Evolutionary conservation across 2,797 vertebrate species (phyloP).

Genomic region (Danionella dracula): DNA sequence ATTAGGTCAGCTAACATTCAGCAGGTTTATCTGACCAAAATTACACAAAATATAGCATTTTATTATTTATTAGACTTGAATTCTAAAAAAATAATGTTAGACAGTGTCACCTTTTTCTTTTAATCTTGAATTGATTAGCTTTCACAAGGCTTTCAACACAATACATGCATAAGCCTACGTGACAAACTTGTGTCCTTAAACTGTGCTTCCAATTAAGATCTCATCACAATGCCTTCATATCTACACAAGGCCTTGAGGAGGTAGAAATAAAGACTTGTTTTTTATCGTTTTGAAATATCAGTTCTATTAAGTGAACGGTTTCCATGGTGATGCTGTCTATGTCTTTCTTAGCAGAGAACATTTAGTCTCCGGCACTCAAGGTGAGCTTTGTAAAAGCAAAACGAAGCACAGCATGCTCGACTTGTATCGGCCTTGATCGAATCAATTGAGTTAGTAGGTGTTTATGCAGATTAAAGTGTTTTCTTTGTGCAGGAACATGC

Average conservation of each 20-base stretch:
- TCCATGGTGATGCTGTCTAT: constrained; percentile 32
- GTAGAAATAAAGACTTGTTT: background rate
- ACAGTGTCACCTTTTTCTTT: no score
- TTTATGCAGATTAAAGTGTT: background rate
- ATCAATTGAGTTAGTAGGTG: background rate
- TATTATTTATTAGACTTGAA: no score
- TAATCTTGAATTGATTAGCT: no score
- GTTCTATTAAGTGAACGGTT: constrained; percentile 7
- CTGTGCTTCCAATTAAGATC: no score
- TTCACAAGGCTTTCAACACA: background rate
- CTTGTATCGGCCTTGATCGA: constrained; percentile 45
- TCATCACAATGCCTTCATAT: background rate
- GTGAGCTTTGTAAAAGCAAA: constrained; percentile 4
- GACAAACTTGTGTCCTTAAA: no score
- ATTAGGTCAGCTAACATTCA: no score
- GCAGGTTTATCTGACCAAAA: no score
- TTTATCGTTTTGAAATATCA: background rate
- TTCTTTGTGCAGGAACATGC: background rate
- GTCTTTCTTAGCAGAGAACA: constrained; percentile 16
- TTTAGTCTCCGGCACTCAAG: constrained; percentile 17
- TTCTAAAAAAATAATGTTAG: no score
- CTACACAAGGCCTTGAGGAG: background rate
- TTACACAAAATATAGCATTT: no score
- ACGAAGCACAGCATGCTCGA: background rate
- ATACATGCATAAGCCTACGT: no score